Evolutionary conservation across 1,140 invertebrate species (phyloP).

Genomic region (Neodiprion virginianus): DNA sequence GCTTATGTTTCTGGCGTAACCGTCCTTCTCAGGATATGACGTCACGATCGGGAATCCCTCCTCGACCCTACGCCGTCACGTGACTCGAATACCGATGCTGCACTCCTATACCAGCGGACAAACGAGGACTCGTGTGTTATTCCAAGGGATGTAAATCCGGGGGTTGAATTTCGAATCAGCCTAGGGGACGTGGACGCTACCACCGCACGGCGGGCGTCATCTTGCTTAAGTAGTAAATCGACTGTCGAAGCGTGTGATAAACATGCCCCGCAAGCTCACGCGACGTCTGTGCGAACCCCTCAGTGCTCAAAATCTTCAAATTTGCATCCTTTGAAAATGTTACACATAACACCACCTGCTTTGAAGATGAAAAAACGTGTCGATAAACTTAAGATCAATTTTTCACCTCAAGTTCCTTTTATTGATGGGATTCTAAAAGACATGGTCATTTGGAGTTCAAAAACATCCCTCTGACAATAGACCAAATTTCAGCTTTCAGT

Average conservation of each 20-base stretch:
- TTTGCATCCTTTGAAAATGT: not conserved
- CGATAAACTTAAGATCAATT: too few species aligned
- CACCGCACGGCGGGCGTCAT: not conserved
- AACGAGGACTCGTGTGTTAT: not conserved
- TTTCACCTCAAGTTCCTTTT: too few species aligned
- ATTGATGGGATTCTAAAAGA: too few species aligned
- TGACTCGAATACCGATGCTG: conserved; percentile 38
- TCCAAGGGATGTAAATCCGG: not conserved
- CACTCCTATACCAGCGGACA: not conserved
- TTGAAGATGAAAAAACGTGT: not conserved
- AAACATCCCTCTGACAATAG: too few species aligned
- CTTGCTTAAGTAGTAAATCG: not conserved
- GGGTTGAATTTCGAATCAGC: not conserved
- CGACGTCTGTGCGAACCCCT: too few species aligned
- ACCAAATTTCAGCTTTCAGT: not conserved
- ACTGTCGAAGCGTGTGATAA: conserved; percentile 2
- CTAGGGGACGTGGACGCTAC: too few species aligned
- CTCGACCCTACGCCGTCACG: conserved; percentile 31
- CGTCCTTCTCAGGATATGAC: conserved; percentile 33
- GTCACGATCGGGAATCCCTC: conserved; percentile 28
- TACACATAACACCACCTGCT: not conserved
- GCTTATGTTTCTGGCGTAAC: not conserved
- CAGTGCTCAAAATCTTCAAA: not conserved
- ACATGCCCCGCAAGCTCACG: not conserved
- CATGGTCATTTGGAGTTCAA: too few species aligned